phyloP scores from a whole-genome alignment of 2,888 invertebrate genomes.

The Drosophila eohydei region DNA sequence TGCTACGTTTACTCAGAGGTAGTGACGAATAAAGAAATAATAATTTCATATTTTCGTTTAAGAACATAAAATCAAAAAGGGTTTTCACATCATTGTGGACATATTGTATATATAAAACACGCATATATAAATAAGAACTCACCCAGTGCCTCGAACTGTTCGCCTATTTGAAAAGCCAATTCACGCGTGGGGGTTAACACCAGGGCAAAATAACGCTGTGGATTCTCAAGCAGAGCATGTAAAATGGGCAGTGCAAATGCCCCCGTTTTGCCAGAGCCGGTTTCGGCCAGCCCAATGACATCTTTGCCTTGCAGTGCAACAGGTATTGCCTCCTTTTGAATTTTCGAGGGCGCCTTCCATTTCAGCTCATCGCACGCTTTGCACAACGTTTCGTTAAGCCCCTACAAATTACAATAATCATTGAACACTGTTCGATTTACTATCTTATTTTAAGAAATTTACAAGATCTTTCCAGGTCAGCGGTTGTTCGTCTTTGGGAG shows the following conservation, averaged over 20 bases:
- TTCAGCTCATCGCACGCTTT: constrained; percentile 96
- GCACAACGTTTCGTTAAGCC: constrained; percentile 94
- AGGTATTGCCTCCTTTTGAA: constrained; percentile 97
- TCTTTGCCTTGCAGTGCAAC: constrained; percentile 94
- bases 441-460: constrained; percentile 51
- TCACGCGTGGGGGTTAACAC: constrained; percentile 98
- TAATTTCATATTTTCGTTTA: constrained; percentile 76
- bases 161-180: constrained; percentile 98
- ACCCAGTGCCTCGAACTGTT: constrained; percentile 99
- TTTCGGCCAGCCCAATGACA: constrained; percentile 89
- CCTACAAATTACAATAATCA: constrained; percentile 86
- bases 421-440: background rate
- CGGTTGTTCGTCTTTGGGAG: constrained; percentile 40
- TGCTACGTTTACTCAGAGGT: constrained; percentile 79
- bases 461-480: constrained; percentile 88
- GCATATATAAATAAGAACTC: constrained; percentile 67
- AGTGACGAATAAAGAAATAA: constrained; percentile 82
- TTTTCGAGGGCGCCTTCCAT: constrained; percentile 97
- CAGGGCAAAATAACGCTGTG: constrained; percentile 96
- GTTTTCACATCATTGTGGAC: constrained; percentile 76
- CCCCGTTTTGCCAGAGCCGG: constrained; percentile 95
- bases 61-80: constrained; percentile 65
- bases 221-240: constrained; percentile 94
- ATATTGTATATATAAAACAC: background rate
- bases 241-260: constrained; percentile 98